Base-by-base conservation (phyloP, 2,888 invertebrate genomes). In the Aplocera efformata region DNA sequence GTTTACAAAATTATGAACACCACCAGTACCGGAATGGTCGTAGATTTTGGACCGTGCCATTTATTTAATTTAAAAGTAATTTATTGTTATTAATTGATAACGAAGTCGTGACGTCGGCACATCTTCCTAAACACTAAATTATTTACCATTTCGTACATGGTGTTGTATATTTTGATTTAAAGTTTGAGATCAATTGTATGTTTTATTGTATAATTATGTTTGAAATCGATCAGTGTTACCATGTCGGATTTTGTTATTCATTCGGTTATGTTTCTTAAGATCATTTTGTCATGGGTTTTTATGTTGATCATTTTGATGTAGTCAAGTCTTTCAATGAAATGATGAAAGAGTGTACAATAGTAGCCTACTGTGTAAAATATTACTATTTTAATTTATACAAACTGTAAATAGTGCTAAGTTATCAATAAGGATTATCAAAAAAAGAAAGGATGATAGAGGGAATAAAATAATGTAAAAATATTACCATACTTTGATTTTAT, bases 371-470 rank as follows among this genome's bases (percentile, higher is more conserved):
- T 78, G 73, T 86, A 82, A 77, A 77, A 78, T 81, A 79, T 79
- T 76, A 77, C 72, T 81, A 80, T 72, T 73, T 79, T 88, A 83
- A 86, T 83, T 88, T 88, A 86, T 86, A 83, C 79, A 80, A 84
- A 80, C 75, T 86, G 86, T 88, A 88, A 81, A 88, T 88, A 88
- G 69, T 57, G 74, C 67, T 85, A 84, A 84, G 85, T 70, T 83
- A 80, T 77, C 60, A 60, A 24, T 80, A 83, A 85, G 81, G 63
- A 76, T 72, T 79, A 84, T 82, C 72, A 79, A 82, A 84, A 79
- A 82, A 82, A 79, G 76, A 77, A 83, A 75, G 77, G 80, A 76
- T 73, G 82, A 85, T 82, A 83, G 83, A 82, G 77, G 79, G 79
- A 85, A 84, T 85, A 80, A 83, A 74, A 83, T 79, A 75, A 81